Evolutionary conservation across 2,113 vertebrate genomes (phyloP), one percentile per base, ranked within the genome.

Genomic region (Melanerpes formicivorus): DNA sequence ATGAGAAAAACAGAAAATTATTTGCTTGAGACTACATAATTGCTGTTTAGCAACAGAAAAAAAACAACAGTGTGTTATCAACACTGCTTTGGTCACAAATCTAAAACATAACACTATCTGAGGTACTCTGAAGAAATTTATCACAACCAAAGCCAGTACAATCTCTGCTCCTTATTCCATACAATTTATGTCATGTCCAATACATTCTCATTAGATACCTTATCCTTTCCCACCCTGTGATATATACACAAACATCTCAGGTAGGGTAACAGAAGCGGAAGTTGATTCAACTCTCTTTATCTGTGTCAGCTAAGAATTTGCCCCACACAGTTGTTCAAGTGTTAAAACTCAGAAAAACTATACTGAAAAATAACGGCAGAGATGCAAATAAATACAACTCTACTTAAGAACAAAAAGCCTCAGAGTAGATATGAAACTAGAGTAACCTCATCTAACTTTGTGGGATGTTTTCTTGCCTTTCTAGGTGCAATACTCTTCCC

Each of bases 121-220:
- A 85, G 7, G 2, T 66, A 46, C 30, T 52, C 1, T 30, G 30
- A 14, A 70, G 19, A 79, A 70, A 59, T n/a, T 13, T 48, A 48
- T n/a, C 48, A 5, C 17, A 46, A 1, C 4, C 27, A 75, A 82
- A 72, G 6, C 2, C 18, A 55, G 18, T 37, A 26, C 8, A 48
- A 40, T 42, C 16, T 40, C 27, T 12, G 30, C 2, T 22, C 23
- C 7, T 54, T 14, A 26, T 14, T 46, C 22, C 17, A 7, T 32
- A 10, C 4, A 13, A 25, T 26, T 48, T 9, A 12, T 6, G 1
- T n/a, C 5, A 18, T 25, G 11, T 7, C 4, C 17, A 48, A 15
- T 29, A 7, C 5, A 55, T 14, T 19, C 17, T 56, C 29, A 34
- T 65, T 65, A 60, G 21, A 5, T 11, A 52, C 11, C 34, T 59